Conservation (phyloP, 2,888 invertebrate species). For the Fragum whitleyi region DNA sequence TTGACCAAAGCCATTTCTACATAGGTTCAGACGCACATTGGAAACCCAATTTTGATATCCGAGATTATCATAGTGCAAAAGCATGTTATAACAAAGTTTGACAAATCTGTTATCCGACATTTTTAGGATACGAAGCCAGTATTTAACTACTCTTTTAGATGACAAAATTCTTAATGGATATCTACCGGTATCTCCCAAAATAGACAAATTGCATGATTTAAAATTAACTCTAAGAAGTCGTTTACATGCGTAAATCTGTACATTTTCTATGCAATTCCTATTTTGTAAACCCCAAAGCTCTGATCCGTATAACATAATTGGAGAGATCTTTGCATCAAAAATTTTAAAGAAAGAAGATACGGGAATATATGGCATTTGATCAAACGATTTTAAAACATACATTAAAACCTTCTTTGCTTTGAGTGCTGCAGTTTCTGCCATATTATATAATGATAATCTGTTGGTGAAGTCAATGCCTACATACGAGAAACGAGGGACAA, state of each 20-base stretch:
- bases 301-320: neutral
- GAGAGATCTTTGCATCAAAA: neutral
- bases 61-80: constrained; percentile 13
- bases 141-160: constrained; percentile 28
- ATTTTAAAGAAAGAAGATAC: neutral
- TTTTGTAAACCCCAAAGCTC: neutral
- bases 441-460: neutral
- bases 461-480: neutral
- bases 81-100: neutral
- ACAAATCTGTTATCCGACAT: constrained; percentile 11
- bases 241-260: no score
- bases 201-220: neutral
- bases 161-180: neutral
- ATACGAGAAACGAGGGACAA: neutral
- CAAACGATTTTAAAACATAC: neutral
- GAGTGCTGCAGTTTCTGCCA: neutral
- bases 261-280: neutral
- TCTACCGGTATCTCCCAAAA: neutral
- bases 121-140: constrained; percentile 17
- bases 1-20: constrained; percentile 24
- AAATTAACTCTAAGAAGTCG: no score
- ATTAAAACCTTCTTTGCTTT: neutral
- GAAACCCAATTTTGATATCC: constrained; percentile 26
- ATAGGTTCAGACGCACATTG: no score
- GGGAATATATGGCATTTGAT: neutral